Evolutionary conservation across 2,888 invertebrate species (phyloP).

Genomic region (Bruchidius siliquastri): DNA sequence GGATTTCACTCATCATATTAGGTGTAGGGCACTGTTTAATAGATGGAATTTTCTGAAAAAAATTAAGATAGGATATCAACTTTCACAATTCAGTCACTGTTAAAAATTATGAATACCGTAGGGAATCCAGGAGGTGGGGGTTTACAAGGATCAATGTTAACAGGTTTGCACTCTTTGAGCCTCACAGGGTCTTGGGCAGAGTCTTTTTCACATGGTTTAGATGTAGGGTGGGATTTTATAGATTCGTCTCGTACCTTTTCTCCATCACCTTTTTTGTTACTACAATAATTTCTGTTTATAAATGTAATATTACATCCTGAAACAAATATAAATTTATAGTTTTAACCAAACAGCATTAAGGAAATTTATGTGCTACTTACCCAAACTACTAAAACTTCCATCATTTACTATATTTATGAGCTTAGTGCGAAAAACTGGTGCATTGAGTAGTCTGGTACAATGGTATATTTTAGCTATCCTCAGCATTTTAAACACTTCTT

Average conservation of each 20-base stretch:
- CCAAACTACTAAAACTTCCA: not conserved
- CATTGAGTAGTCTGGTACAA: not conserved
- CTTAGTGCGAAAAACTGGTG: not conserved
- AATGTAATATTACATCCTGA: not conserved
- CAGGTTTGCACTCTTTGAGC: constrained; percentile 26
- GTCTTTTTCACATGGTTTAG: constrained; percentile 10
- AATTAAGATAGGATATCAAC: not conserved
- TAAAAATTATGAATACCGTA: constrained; percentile 16
- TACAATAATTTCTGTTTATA: constrained; percentile 11
- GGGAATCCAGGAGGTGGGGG: constrained; percentile 13
- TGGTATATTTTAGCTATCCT: not conserved
- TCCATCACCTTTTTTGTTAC: constrained; percentile 20
- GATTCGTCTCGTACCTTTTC: constrained; percentile 29
- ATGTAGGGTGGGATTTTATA: constrained; percentile 16
- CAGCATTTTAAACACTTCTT: not conserved
- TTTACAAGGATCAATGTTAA: constrained; percentile 27
- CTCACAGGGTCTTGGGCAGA: constrained; percentile 11
- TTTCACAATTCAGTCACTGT: not conserved
- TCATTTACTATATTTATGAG: not conserved
- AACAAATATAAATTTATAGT: not conserved
- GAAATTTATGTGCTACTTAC: not conserved
- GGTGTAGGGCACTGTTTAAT: constrained; percentile 25
- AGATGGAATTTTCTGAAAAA: constrained; percentile 28
- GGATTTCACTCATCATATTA: constrained; percentile 27
- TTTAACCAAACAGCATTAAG: not conserved